Base-by-base conservation (phyloP, 2,888 invertebrate genomes). In the Eucriotettix oculatus region DNA sequence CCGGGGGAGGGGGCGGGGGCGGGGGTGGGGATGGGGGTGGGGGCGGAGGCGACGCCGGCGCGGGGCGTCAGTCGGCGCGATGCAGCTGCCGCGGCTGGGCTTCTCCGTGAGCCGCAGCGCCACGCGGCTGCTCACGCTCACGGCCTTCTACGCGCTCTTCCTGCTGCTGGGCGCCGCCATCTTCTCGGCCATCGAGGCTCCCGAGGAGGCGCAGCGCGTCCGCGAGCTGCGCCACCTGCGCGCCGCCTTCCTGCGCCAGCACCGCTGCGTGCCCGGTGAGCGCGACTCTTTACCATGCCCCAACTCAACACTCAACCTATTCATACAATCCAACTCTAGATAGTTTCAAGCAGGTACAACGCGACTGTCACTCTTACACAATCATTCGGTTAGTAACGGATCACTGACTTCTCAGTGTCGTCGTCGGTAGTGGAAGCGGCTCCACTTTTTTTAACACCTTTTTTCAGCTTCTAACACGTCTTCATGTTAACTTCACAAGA, bases 131-230 rank as follows among this genome's bases (percentile, higher is more conserved):
- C 68, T 71, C 59, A 68, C 71, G 67, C 68, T 75, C 63, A 66
- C 72, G 53, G 73, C 68, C 63, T 79, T 79, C 65, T 80, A 81
- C 68, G 64, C 79, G 40, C 68, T 82, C 48, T 86, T 83, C 70
- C 71, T 86, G 63, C 73, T 83, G 44, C 72, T 86, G 71, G 91
- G 90, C 16, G 90, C 90, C 0, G 78, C 83, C 16, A 81, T 90
- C 62, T 90, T 90, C 72, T 85, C 86, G 61, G 80, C 84, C n/a
- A 84, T 89, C 65, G 90, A 90, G 73, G 81, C 82, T 9, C 88
- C 88, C 0, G 74, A 81, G 66, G 87, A 88, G 71, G 74, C 75
- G 53, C 74, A 78, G 58, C 76, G 79, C 60, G 78, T 81, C 44
- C 74, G 77, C 57, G 75, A 76, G 54, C 73, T 89, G 54, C 75